These are phyloP conservation scores for Hydrocynus forskahlii DNA, from an alignment of 2,797 vertebrate genomes.

Conservation along the genomic window DNA sequence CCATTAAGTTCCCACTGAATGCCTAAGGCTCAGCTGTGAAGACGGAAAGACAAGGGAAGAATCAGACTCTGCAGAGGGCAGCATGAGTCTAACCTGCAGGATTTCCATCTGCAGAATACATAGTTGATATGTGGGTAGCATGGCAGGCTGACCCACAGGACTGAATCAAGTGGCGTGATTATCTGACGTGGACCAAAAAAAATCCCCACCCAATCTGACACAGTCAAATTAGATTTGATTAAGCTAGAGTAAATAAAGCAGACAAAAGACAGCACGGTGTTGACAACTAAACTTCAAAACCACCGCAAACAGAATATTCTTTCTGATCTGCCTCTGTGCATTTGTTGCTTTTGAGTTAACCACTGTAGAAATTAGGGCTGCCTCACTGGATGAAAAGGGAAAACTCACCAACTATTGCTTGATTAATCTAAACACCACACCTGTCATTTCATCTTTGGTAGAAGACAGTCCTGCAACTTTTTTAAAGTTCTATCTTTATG, in stretches of 20 bases:
- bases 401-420: not conserved
- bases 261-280: constrained; percentile 40
- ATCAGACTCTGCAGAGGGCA: not conserved
- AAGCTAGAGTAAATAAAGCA: constrained; percentile 47
- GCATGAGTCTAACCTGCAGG: not conserved
- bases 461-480: too few relatives aligned
- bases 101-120: not conserved
- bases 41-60: not conserved
- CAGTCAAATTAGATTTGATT: constrained; percentile 57
- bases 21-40: constrained; percentile 7
- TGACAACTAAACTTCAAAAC: constrained; percentile 40
- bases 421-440: not conserved
- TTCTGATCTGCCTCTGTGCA: not conserved
- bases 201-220: constrained; percentile 58
- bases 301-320: not conserved
- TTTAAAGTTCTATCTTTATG: too few relatives aligned
- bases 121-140: constrained; percentile 37
- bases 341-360: not conserved
- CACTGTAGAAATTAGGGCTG: too few relatives aligned
- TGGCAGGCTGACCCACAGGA: constrained; percentile 44
- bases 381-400: too few relatives aligned
- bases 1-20: constrained; percentile 33
- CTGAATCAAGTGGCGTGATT: constrained; percentile 53
- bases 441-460: too few relatives aligned
- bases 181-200: constrained; percentile 48